Base-by-base conservation (phyloP, 1,140 invertebrate genomes). In the Steinernema khuongi region DNA sequence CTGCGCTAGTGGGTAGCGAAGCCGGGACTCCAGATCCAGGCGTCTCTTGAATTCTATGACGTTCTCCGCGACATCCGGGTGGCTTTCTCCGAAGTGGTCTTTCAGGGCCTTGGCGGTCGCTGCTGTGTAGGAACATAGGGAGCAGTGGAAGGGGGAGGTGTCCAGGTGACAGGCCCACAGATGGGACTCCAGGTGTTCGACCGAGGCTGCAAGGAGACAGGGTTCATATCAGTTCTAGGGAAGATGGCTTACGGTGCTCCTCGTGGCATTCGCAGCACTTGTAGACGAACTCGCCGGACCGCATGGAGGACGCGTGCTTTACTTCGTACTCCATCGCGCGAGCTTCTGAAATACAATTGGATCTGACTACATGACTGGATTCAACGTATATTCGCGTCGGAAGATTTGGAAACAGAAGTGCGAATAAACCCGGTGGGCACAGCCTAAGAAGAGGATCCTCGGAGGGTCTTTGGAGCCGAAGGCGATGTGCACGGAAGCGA, bases 251-350 rank as follows among this genome's bases (percentile, higher is more conserved):
- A 60, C 50, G 50, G 50, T 60, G 19, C 22, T 60, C 50, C 7
- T 60, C 50, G 50, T 60, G 50, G 19, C 50, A 60, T 60, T 60
- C 50, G 14, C 14, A 60, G 19, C 50, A 60, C 26, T 60, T 60
- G 26, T 17, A 60, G 7, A 60, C 50, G 50, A 60, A 60, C 4
- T 60, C 50, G 19, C 19, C 7, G 4, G 11, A 26, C 11, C 7
- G 7, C 7, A 60, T 26, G 19, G 7, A 11, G 50, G 7, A 11
- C 11, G 22, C 50, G 4, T 14, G 36, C 7, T 7, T 26, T 26
- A 4, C 50, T 60, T 60, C 50, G 36, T 41, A 41, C 7, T 41
- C n/a, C 36, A 41, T 41, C 36, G n/a, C n/a, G 36, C 36, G n/a
- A n/a, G 36, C 36, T 41, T 41, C n/a, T n/a, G n/a, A n/a, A n/a